Evolutionary conservation across 2,797 vertebrate genomes (phyloP), one percentile per base, ranked within the genome.

Genomic region (Leucoraja ocellata): DNA sequence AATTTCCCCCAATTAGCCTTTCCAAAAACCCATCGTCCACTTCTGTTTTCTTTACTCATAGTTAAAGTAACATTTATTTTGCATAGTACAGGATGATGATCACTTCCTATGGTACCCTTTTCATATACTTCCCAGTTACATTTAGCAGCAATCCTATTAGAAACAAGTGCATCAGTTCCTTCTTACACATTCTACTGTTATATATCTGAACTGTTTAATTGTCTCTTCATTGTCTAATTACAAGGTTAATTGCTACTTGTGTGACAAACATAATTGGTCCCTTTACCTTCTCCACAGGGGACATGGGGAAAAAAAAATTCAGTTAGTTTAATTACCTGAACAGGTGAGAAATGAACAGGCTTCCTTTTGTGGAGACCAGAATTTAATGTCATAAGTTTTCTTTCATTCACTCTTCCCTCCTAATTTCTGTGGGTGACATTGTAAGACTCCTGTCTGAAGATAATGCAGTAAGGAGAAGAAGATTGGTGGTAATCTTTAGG

Each of bases 171-270:
- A 32, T 32, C 39, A 3, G 46, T 46, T 46, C 46, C 46, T 46
- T 46, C 46, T 3, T 46, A 46, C 46, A 61, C 83, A 86, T 5
- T 86, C 83, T 58, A 65, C 32, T 0, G 65, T 73, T 46, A 91
- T 71, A 28, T 25, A 91, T 46, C 68, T 28, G 68, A 73, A 46
- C 32, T 73, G 32, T 91, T 91, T 25, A 91, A 91, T 74, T 71
- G 88, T 8, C 68, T 39, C 68, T 39, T 91, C 39, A 91, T 91
- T 73, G 36, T 71, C 68, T 91, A 73, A 91, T 91, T 73, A 73
- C 36, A 25, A 73, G 73, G 88, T 91, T 91, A 91, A 91, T 91
- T 91, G 88, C 73, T 91, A 91, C 68, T 28, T 91, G 65, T 91
- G 88, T 91, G 65, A 91, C 65, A 91, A 91, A 91, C 36, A 73